Evolutionary conservation across 2,797 vertebrate genomes (phyloP).

Genomic region (Setipinna tenuifilis): DNA sequence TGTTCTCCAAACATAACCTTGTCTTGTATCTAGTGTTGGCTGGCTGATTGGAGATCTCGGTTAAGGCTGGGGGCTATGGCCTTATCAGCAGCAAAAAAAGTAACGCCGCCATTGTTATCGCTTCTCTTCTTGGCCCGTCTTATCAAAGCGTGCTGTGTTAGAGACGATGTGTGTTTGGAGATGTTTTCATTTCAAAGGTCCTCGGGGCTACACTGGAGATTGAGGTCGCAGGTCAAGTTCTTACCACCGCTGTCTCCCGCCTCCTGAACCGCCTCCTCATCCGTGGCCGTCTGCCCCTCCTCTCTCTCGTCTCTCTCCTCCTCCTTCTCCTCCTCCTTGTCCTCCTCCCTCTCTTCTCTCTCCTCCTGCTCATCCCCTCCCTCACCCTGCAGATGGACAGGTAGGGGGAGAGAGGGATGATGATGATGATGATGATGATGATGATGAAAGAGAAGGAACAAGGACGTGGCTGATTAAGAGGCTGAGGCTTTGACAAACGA

Average conservation of each 20-base stretch:
- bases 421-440: too few species aligned
- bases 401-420: conserved; percentile 21
- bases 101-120: background rate
- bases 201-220: background rate
- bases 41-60: background rate
- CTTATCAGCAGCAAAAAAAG: background rate
- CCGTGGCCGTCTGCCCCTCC: conserved; percentile 63
- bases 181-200: background rate
- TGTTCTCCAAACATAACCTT: background rate
- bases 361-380: conserved; percentile 75
- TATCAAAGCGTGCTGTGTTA: background rate
- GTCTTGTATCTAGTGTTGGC: background rate
- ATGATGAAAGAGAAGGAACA: background rate
- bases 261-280: background rate
- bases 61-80: background rate
- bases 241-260: background rate
- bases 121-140: background rate
- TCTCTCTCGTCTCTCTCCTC: conserved; percentile 68
- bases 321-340: conserved; percentile 76
- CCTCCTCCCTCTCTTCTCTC: conserved; percentile 72
- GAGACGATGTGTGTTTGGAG: background rate
- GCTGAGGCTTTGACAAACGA: background rate
- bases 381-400: conserved; percentile 65
- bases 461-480: background rate
- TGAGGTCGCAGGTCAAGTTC: background rate